Percentiles rank a stretch among this genome's conserved stretches.
These are phyloP conservation scores for Melanotaenia parkinsoni DNA, from an alignment of 2,797 vertebrate species.

Conservation along the genomic window DNA sequence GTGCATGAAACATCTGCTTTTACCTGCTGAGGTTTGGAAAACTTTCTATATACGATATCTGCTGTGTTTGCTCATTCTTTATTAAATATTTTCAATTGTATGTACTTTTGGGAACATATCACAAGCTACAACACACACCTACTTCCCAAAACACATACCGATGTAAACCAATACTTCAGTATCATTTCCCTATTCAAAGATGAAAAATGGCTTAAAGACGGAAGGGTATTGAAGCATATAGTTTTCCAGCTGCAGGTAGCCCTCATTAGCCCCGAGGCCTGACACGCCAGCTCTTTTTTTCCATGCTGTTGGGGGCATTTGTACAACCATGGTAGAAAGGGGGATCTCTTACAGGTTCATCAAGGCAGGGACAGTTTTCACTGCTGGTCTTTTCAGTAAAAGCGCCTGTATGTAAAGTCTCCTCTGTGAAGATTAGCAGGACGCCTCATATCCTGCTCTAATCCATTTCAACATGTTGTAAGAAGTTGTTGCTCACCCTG, in stretches of 20 bases:
- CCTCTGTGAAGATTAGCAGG: constrained; percentile 59
- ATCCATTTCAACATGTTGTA: constrained; percentile 66
- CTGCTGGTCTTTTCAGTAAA: constrained; percentile 66
- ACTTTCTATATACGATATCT: neutral
- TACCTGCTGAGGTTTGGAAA: constrained; percentile 23
- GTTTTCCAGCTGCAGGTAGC: constrained; percentile 65
- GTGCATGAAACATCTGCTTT: constrained; percentile 35
- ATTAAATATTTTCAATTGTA: neutral
- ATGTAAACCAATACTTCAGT: constrained; percentile 57
- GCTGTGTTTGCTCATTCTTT: neutral
- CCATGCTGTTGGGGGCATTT: constrained; percentile 50
- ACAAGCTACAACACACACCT: constrained; percentile 19
- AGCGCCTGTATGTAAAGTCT: constrained; percentile 45
- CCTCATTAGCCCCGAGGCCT: constrained; percentile 48
- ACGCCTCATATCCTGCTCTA: constrained; percentile 50
- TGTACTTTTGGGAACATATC: neutral
- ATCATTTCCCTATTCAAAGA: constrained; percentile 54
- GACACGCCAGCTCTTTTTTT: constrained; percentile 35
- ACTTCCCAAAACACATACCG: constrained; percentile 34
- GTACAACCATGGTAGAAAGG: constrained; percentile 35
- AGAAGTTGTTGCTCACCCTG: constrained; percentile 58
- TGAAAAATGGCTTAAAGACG: constrained; percentile 60
- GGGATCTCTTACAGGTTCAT: constrained; percentile 63
- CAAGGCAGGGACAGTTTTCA: constrained; percentile 50
- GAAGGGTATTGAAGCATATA: constrained; percentile 52